Conservation (phyloP, 2,888 invertebrate genomes). For the Atrina japonica region DNA sequence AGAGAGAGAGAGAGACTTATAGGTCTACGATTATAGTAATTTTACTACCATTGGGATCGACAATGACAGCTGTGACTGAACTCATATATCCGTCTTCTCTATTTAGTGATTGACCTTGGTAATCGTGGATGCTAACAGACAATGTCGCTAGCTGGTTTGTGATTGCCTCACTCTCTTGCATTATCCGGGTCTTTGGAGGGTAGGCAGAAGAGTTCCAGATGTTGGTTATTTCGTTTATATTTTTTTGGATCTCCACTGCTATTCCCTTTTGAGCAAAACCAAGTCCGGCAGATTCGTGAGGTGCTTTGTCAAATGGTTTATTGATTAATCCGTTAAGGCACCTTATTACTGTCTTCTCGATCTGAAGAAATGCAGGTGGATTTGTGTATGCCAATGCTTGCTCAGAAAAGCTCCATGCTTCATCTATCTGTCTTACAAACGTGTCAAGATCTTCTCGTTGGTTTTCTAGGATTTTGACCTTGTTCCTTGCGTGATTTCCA, state of each 20-base stretch:
- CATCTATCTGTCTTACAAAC: constrained; percentile 24
- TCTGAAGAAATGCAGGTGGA: constrained; percentile 40
- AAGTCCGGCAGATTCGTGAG: constrained; percentile 33
- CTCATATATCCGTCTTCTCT: too few relatives aligned
- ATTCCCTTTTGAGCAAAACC: constrained; percentile 35
- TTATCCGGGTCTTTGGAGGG: constrained; percentile 22
- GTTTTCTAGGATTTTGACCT: constrained; percentile 23
- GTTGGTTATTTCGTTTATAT: constrained; percentile 22
- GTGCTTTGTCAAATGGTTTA: constrained; percentile 33
- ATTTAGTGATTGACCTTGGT: neutral
- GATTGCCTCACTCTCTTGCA: neutral
- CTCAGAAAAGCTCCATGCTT: constrained; percentile 35
- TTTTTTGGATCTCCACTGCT: constrained; percentile 31
- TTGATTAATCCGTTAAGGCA: constrained; percentile 21
- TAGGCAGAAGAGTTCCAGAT: constrained; percentile 39
- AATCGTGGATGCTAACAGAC: constrained; percentile 14
- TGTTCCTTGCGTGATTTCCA: constrained; percentile 9
- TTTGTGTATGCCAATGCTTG: constrained; percentile 41
- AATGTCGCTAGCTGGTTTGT: constrained; percentile 32
- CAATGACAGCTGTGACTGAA: too few relatives aligned
- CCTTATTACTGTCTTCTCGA: constrained; percentile 27
- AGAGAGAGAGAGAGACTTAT: too few relatives aligned
- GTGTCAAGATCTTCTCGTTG: constrained; percentile 21
- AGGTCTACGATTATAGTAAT: too few relatives aligned
- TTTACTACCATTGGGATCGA: too few relatives aligned